Conservation (phyloP, 2,888 invertebrate genomes). For the Argyresthia goedartella region DNA sequence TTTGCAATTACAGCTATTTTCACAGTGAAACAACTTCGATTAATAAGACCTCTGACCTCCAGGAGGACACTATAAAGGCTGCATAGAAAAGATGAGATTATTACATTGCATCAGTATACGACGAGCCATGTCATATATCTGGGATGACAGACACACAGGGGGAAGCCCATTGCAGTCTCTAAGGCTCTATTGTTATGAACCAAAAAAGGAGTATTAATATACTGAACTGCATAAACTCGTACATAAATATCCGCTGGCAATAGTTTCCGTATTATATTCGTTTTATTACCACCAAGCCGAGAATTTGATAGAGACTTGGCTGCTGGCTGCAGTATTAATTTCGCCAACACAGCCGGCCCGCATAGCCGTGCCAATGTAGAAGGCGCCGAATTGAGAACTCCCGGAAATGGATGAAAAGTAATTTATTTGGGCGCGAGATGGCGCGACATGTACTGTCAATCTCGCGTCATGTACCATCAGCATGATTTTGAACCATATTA, state of each 20-base stretch:
- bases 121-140: no score
- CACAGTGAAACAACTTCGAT: not conserved
- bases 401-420: constrained; percentile 52
- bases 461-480: no score
- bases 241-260: constrained; percentile 42
- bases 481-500: no score
- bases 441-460: constrained; percentile 8
- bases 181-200: constrained; percentile 12
- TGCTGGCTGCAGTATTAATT: constrained; percentile 48
- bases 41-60: no score
- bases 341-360: constrained; percentile 45
- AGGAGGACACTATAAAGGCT: no score
- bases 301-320: constrained; percentile 61
- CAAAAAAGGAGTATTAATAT: constrained; percentile 43
- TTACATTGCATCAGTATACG: no score
- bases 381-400: constrained; percentile 50
- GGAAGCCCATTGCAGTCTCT: not conserved
- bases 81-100: no score
- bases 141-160: not conserved
- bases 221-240: constrained; percentile 22
- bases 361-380: constrained; percentile 37
- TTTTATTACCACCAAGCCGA: constrained; percentile 51
- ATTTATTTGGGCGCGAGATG: constrained; percentile 44
- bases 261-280: constrained; percentile 46
- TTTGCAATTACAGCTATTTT: not conserved